Conservation (phyloP, 2,888 invertebrate genomes). For the Phalangium opilio region DNA sequence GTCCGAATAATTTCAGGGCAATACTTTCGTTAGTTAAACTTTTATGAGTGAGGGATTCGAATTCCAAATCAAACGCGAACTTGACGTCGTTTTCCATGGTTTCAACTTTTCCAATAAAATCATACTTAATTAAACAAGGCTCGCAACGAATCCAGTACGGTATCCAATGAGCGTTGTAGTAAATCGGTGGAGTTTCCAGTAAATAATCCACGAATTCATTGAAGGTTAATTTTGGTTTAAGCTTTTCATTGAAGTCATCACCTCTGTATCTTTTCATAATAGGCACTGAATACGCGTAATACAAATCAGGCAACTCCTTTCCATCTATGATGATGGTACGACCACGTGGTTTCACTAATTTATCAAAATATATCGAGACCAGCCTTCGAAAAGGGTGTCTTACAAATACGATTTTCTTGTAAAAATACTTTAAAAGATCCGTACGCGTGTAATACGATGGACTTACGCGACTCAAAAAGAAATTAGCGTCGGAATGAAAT, state of each 20-base stretch:
- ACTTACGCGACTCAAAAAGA: conserved; percentile 14
- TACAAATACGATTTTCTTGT: conserved; percentile 18
- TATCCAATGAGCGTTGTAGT: conserved; percentile 76
- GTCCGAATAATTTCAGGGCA: conserved; percentile 12
- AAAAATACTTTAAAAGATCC: conserved; percentile 11
- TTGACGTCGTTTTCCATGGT: conserved; percentile 34
- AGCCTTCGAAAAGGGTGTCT: conserved; percentile 20
- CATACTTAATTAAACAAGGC: conserved; percentile 41
- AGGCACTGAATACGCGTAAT: conserved; percentile 7
- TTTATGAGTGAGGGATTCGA: not conserved
- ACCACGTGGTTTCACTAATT: conserved; percentile 13
- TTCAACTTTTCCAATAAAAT: conserved; percentile 26
- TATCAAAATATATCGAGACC: conserved; percentile 19
- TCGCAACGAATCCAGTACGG: conserved; percentile 68
- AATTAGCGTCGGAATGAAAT: conserved; percentile 17
- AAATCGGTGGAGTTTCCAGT: conserved; percentile 49
- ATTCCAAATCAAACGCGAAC: conserved; percentile 8
- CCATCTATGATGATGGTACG: not conserved
- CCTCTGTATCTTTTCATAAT: conserved; percentile 13
- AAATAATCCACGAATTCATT: conserved; percentile 65
- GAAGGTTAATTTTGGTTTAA: conserved; percentile 43
- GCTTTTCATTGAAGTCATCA: not conserved
- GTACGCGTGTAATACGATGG: conserved; percentile 15
- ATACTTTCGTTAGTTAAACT: conserved; percentile 3
- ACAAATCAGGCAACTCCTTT: conserved; percentile 12